Base-by-base conservation (phyloP, 2,113 vertebrate species). In the Heliornis fulica region DNA sequence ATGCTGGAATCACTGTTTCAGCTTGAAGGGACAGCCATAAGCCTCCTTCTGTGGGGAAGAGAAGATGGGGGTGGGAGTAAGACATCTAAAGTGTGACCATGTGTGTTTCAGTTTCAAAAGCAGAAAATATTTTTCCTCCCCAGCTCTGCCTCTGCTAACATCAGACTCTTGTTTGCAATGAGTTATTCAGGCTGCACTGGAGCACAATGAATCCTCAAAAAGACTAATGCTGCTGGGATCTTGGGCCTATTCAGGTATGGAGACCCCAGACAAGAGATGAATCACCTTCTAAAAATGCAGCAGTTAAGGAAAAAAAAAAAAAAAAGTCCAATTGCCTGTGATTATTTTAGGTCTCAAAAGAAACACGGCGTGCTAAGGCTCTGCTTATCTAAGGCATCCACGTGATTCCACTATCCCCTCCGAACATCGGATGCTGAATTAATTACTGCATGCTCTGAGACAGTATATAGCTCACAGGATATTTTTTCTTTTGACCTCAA, bases 201-300 rank as follows among this genome's bases (percentile, higher is more conserved):
- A 94, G 83, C 56, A 75, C 83, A 61, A 66, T n/a, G 66, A 85
- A 94, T 66, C 66, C 79, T 83, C 91, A 54, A 38, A 75, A 90
- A 96, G 85, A 77, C 41, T 83, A 90, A 94, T 80, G 85, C 90
- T 88, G 66, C 85, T 85, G 91, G 79, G 87, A 94, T 72, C 79
- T 75, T 69, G 79, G 79, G 87, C 63, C 54, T 92, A 28, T 59
- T 88, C 92, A 75, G 88, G 87, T 95, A 85, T 38, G 7, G 7
- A 85, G 68, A 93, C 76, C 92, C 85, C 79, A 88, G 88, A 94
- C 34, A 86, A 93, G 56, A 94, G 64, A 95, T 90, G 85, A 96
- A 93, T 97, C 90, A 92, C 82, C 64, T 83, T 88, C 85, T 92
- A 88, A 95, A 95, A 95, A 96, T 86, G 83, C 83, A 93, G 93